Base-by-base conservation (phyloP, 2,113 vertebrate species). In the Machaerirhynchus nigripectus region DNA sequence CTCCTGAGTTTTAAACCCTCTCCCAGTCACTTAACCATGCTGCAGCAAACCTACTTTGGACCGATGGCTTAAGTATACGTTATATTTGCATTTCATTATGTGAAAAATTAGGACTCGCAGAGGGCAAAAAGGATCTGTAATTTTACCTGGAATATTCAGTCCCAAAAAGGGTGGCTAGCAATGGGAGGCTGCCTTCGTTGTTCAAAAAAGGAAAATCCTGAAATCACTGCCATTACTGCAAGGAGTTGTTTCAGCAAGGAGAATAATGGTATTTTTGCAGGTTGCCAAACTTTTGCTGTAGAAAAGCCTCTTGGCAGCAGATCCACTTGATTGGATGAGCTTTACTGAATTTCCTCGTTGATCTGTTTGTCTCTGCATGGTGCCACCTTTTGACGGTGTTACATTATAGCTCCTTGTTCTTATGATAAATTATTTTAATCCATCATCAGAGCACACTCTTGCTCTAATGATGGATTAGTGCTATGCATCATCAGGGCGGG, bases 361-460 rank as follows among this genome's bases (percentile, higher is more conserved):
- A 93, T 96, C 95, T 90, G 90, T 94, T 96, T 92, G 87, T 94
- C 92, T 97, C 97, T 15, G 30, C 92, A 63, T 89, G 97, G 95
- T 96, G 95, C 97, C 92, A 96, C 95, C 95, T 97, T 95, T 96
- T 94, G 94, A 96, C 6, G 7, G 92, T 90, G 93, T 81, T 96
- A 93, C 84, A 95, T 96, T 97, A 95, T 82, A 94, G 73, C 70
- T 87, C 88, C 96, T 97, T 97, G 96, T 96, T 97, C 95, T 87
- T 75, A 95, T 96, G 96, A 96, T 97, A 97, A 95, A 96, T 97
- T 96, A 96, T 97, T 97, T 97, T 90, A 97, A 96, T 97, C 92
- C 95, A 97, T 96, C 96, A 93, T 89, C 94, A 63, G 75, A 88
- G 87, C 86, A 94, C 68, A 44, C 84, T 91, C 85, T 93, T 87